Conservation (phyloP, 2,888 invertebrate genomes). For the Myopa testacea region DNA sequence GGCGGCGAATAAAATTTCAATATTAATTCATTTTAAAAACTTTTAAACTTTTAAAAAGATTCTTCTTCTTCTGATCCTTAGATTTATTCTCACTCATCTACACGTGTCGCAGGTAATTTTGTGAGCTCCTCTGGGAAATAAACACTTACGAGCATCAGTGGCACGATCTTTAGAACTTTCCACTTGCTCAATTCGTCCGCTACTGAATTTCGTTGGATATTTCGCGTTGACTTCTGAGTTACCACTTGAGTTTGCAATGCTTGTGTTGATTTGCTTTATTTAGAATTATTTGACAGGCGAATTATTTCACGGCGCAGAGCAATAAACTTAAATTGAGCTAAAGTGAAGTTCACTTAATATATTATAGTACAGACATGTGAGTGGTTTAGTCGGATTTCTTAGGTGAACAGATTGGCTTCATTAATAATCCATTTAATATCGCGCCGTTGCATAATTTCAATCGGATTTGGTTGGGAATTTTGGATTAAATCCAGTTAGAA, state of each 20-base stretch:
- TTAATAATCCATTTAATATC: neutral
- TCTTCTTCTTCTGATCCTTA: neutral
- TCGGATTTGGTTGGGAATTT: too few relatives aligned
- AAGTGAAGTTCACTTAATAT: slow-evolving; percentile 3
- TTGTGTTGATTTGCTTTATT: slow-evolving; percentile 25
- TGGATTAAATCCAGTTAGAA: too few relatives aligned
- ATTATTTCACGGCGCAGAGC: slow-evolving; percentile 1
- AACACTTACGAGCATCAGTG: too few relatives aligned
- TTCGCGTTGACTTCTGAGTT: slow-evolving; percentile 10
- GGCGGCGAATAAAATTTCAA: too few relatives aligned
- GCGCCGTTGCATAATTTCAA: neutral
- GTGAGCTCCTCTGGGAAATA: too few relatives aligned
- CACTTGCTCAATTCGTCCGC: slow-evolving; percentile 8
- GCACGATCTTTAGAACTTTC: neutral
- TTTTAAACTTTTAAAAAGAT: neutral
- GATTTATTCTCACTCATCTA: neutral
- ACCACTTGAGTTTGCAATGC: slow-evolving; percentile 4
- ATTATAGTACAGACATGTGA: neutral
- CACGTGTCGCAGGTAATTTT: too few relatives aligned
- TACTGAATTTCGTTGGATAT: slow-evolving; percentile 26
- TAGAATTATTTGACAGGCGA: slow-evolving; percentile 20
- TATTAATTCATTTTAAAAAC: too few relatives aligned
- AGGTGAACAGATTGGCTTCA: neutral
- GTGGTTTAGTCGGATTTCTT: slow-evolving; percentile 5
- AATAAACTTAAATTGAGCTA: neutral